These are phyloP conservation scores for Poecilia picta DNA, from an alignment of 2,797 vertebrate genomes.

Conservation along the genomic window DNA sequence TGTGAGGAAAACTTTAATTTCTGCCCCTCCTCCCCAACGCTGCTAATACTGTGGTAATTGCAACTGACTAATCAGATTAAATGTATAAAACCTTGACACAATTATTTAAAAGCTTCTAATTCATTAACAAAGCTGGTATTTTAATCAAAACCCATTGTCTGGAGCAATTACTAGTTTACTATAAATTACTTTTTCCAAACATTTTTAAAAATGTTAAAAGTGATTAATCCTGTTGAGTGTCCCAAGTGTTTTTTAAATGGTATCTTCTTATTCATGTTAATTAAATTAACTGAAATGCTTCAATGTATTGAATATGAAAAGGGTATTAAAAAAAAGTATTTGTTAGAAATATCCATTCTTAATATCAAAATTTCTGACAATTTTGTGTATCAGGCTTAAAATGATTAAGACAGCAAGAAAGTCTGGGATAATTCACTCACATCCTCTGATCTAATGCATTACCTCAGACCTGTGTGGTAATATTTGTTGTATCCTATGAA, in stretches of 20 bases:
- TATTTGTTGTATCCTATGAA: neutral
- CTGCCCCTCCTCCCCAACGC: neutral
- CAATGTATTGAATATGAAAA: neutral
- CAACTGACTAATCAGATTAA: slow-evolving; percentile 5
- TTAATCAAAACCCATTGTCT: neutral
- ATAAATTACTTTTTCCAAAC: neutral
- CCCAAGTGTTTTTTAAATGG: neutral
- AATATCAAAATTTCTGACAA: neutral
- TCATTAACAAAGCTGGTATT: neutral
- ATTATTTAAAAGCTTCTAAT: neutral
- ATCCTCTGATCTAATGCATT: neutral
- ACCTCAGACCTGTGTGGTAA: neutral
- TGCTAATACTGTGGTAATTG: neutral
- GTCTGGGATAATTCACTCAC: neutral
- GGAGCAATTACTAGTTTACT: neutral
- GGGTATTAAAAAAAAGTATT: neutral
- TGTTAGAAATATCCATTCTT: neutral
- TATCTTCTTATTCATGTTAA: neutral
- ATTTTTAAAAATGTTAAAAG: neutral
- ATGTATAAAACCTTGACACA: neutral
- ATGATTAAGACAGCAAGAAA: neutral
- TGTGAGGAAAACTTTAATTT: neutral
- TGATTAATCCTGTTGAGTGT: neutral
- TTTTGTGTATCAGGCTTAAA: neutral
- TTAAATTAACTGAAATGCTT: neutral